Percentiles rank a stretch among this genome's conserved stretches.
phyloP scores from a whole-genome alignment of 2,797 vertebrate genomes.

The Echeneis naucrates region DNA sequence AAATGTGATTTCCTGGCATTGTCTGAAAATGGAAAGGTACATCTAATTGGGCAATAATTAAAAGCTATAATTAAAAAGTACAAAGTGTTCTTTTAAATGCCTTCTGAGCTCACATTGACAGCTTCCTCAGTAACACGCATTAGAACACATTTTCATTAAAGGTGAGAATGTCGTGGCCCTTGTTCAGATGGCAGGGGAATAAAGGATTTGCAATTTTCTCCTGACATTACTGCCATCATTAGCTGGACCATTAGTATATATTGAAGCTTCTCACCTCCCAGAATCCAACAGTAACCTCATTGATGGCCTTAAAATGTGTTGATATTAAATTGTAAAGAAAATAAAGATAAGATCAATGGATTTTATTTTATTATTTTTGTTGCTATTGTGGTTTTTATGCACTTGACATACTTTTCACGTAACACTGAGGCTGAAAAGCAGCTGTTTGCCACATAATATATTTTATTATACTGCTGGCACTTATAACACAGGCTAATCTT shows the following conservation, averaged over 20 bases:
- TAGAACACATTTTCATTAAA: conserved; percentile 56
- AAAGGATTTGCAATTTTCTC: conserved; percentile 15
- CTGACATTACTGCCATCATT: conserved; percentile 34
- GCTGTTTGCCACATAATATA: background rate
- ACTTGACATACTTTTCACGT: background rate
- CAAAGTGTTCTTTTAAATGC: conserved; percentile 2
- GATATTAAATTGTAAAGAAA: conserved; percentile 18
- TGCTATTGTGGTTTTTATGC: background rate
- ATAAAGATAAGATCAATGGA: conserved; percentile 13
- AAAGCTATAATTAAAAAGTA: conserved; percentile 22
- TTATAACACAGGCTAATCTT: conserved; percentile 13
- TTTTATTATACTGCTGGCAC: too few relatives aligned
- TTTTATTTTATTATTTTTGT: background rate
- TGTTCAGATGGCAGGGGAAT: background rate
- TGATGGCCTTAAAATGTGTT: conserved; percentile 13
- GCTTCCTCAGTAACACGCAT: conserved; percentile 30
- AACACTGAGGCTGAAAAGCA: background rate
- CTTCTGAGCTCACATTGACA: background rate
- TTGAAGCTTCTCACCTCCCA: background rate
- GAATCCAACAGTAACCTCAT: background rate
- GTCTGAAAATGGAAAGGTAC: conserved; percentile 39
- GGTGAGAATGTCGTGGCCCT: conserved; percentile 1
- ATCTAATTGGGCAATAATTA: background rate
- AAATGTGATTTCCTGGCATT: conserved; percentile 22
- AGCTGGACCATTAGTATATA: conserved; percentile 9